phyloP scores from a whole-genome alignment of 1,140 invertebrate genomes.

The Papilio xuthus region DNA sequence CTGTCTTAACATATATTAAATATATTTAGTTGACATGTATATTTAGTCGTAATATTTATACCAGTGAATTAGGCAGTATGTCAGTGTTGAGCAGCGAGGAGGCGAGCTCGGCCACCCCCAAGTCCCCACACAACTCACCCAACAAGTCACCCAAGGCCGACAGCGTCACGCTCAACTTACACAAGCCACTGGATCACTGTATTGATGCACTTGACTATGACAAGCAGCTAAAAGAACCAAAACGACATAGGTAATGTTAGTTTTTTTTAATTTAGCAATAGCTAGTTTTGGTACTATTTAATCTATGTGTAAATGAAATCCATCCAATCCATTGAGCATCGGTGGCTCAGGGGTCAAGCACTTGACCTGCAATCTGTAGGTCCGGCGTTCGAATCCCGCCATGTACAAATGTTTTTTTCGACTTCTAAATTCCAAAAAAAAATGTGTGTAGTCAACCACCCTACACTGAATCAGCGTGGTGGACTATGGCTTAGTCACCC shows the following conservation, averaged over 20 bases:
- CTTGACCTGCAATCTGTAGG: too few relatives aligned
- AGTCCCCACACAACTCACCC: constrained; percentile 24
- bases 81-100: constrained; percentile 60
- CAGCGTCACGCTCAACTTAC: constrained; percentile 59
- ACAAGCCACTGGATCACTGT: constrained; percentile 59
- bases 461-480: too few relatives aligned
- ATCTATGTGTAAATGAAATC: too few relatives aligned
- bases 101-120: constrained; percentile 52
- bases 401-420: too few relatives aligned
- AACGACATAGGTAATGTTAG: constrained; percentile 58
- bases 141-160: constrained; percentile 46
- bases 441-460: too few relatives aligned
- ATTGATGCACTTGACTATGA: constrained; percentile 61
- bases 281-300: too few relatives aligned
- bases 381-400: too few relatives aligned
- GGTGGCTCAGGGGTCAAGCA: too few relatives aligned
- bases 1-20: neutral
- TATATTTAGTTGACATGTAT: neutral
- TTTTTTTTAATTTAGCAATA: too few relatives aligned
- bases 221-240: constrained; percentile 55
- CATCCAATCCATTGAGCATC: too few relatives aligned
- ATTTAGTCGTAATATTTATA: neutral
- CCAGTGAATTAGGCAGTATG: constrained; percentile 61
- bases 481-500: too few relatives aligned
- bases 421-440: too few relatives aligned